Evolutionary conservation across 2,797 vertebrate species (phyloP), one percentile per base, ranked within the genome.

Genomic region (Cetoscarus ocellatus): DNA sequence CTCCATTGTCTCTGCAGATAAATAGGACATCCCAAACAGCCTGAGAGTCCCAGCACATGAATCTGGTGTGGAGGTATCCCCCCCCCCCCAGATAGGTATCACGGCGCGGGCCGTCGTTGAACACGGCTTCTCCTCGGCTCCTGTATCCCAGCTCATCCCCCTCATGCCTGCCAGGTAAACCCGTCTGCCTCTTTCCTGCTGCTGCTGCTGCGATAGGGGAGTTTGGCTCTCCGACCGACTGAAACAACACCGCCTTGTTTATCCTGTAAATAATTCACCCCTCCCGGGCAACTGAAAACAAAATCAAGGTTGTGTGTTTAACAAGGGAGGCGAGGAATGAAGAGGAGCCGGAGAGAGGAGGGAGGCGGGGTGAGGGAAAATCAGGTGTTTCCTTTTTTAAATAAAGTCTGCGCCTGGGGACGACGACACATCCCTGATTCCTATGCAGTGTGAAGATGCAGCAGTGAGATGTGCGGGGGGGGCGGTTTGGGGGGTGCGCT

Each of bases 251-350:
- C 88, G 80, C 85, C 88, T 91, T 93, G 93, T 94, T 94, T 92
- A 93, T 91, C 88, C 86, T 91, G 90, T 92, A 93, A 94, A 94
- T 93, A 92, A 92, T 92, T 92, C 87, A 89, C 77, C 83, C 87
- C 86, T 89, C 85, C 79, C 57, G 75, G 88, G 90, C 80, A 84
- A 86, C 82, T 82, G 82, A 84, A 51, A 91, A 83, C 83, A 80
- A 91, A 90, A 92, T 91, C 90, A 93, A 87, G 90, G 85, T 85
- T 91, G 89, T 90, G 88, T 91, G 90, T 92, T 91, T 92, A 92
- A 92, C 87, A 91, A 88, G 87, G 82, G 78, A 86, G 84, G 77
- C 44, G 38, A 80, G 80, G 75, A 85, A 87, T 83, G 77, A 86
- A 83, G 84, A 84, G 54, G 53, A 85, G 78, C 77, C 75, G 70